Evolutionary conservation across 2,888 invertebrate species (phyloP), one percentile per base, ranked within the genome.

Genomic region (Monochamus alternatus): DNA sequence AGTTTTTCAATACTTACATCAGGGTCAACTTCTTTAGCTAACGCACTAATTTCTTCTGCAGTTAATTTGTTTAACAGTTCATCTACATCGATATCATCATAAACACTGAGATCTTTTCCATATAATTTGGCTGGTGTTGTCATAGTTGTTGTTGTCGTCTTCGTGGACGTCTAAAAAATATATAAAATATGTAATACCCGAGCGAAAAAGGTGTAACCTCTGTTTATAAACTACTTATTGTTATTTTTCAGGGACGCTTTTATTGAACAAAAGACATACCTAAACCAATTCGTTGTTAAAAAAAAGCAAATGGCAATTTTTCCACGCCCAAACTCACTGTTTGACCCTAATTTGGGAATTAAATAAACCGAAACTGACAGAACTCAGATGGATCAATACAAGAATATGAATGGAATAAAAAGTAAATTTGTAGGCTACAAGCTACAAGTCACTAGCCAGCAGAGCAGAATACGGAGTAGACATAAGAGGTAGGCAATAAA

Each of bases 21-120:
- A 81, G 99, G 99, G 91, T 99, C 99, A 84, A 98, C 98, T 92
- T 99, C 98, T 91, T 97, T 97, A 86, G 98, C 98, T 86, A 99
- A 92, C 89, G 98, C 96, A 87, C 97, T 97, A 83, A 99, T 94
- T 91, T 99, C 99, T 88, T 98, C 98, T 68, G 96, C 94, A 76
- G 97, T 95, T 81, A 99, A 92, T 89, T 98, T 97, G 74, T 96
- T 92, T 85, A 99, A 91, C 78, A 99, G 92, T 85, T 97, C 97
- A 88, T 99, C 99, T 83, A 99, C 96, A 89, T 99, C 98, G 87
- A 98, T 94, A 89, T 98, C 97, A 89, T 98, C 98, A 88, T 97
- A 97, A 85, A 95, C 93, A 87, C 95, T 95, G 86, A 97, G 91
- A 89, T 97, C 97, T 90, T 95, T 95, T 86, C 97, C 97, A 88